Percentiles rank a stretch among this genome's conserved stretches.
Evolutionary conservation across 1,140 invertebrate species (phyloP).

Genomic region (Cryptotermes secundus): DNA sequence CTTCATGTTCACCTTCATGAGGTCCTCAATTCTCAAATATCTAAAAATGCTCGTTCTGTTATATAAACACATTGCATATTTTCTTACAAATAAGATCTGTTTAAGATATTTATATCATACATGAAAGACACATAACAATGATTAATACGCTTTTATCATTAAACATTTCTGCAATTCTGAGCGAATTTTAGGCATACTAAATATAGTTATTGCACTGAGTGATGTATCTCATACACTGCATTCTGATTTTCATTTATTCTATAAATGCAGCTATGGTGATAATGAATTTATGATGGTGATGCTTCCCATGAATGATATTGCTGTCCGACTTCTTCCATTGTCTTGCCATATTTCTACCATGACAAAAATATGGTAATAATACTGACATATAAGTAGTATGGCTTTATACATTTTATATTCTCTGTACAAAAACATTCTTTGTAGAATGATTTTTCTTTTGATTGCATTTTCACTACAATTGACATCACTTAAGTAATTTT

Average conservation of each 20-base stretch:
- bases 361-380: background rate
- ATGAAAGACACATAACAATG: background rate
- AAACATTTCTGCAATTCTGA: constrained; percentile 3
- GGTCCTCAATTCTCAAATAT: no score
- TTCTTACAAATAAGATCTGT: background rate
- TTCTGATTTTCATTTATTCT: background rate
- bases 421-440: background rate
- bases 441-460: background rate
- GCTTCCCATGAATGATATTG: background rate
- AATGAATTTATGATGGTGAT: background rate
- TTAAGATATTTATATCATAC: background rate
- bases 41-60: background rate
- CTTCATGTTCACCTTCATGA: no score
- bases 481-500: background rate
- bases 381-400: background rate
- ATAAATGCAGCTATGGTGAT: background rate
- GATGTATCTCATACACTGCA: background rate
- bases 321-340: background rate
- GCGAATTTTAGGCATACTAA: background rate
- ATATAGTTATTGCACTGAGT: background rate
- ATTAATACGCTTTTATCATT: constrained; percentile 9
- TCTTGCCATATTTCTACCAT: background rate
- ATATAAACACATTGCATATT: background rate
- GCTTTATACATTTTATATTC: background rate
- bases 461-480: background rate